Evolutionary conservation across 2,797 vertebrate species (phyloP).

Genomic region (Acipenser ruthenus): DNA sequence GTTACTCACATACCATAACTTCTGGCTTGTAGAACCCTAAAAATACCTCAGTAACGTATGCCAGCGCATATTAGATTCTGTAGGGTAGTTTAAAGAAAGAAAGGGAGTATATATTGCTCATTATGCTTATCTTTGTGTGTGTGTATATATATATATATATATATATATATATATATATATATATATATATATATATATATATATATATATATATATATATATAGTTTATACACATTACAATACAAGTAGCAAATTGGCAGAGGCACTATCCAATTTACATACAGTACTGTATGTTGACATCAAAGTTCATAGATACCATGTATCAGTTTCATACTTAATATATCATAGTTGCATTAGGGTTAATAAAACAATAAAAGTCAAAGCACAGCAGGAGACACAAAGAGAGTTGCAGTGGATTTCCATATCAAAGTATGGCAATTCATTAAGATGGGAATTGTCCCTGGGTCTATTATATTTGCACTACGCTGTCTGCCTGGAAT

Average conservation of each 20-base stretch:
- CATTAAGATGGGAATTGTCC: conserved; percentile 5
- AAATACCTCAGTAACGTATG: no score
- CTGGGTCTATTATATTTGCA: background rate
- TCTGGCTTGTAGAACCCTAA: no score
- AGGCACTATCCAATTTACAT: no score
- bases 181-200: background rate
- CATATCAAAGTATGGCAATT: conserved; percentile 14
- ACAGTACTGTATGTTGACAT: no score
- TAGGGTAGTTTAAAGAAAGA: background rate
- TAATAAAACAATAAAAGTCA: conserved; percentile 7
- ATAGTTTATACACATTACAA: background rate
- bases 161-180: background rate
- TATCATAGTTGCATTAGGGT: background rate
- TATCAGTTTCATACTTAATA: background rate
- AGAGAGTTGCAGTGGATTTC: background rate
- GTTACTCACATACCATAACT: no score
- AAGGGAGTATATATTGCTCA: background rate
- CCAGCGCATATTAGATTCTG: no score
- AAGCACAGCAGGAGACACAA: background rate
- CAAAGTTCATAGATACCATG: no score
- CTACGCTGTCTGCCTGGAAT: conserved; percentile 7
- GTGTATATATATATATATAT: background rate
- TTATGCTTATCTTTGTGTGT: background rate
- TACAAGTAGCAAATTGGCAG: background rate
- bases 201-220: background rate